Evolutionary conservation across 2,797 vertebrate species (phyloP), one percentile per base, ranked within the genome.

Genomic region (Halcyon smyrnensis): DNA sequence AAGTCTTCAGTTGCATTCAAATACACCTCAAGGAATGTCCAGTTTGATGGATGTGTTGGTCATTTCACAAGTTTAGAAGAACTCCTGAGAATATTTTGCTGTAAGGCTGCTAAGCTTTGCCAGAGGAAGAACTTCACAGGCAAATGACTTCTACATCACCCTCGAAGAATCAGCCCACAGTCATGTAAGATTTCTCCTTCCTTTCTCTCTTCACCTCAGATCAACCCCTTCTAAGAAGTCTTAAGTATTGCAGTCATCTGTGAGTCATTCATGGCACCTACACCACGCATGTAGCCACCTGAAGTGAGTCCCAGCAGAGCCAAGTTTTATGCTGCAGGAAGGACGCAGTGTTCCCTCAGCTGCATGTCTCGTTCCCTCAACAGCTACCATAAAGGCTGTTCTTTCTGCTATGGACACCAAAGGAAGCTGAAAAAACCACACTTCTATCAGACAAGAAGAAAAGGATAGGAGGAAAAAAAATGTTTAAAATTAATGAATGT

Each of bases 311-410:
- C 15, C 64, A 48, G n/a, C 15, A 11, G 68, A 41, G 79, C 32
- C 76, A 41, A 46, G 39, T 20, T 63, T 37, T 27, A 3, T n/a
- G 56, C 46, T 15, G 1, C 80, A 59, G 68, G 53, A 78, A 59
- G 64, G 48, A 88, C 9, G 1, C 5, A 0, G 3, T 2, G 37
- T 65, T 82, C 84, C 68, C 41, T 27, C 46, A 25, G 59, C 84
- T 15, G 50, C 19, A 51, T 4, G 0, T 43, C 59, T 62, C 0
- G 1, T 8, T 84, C 12, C 87, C 45, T 34, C 1, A 0, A 85
- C 54, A 34, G 68, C 74, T 63, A 53, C 83, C 3, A 3, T 30
- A 15, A n/a, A 43, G 73, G 39, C 53, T 71, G 15, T 15, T 81
- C 65, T 71, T 70, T 36, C 82, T 64, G 45, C 24, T 11, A 1